Base-by-base conservation (phyloP, 2,888 invertebrate species). In the Parthenolecanium corni region DNA sequence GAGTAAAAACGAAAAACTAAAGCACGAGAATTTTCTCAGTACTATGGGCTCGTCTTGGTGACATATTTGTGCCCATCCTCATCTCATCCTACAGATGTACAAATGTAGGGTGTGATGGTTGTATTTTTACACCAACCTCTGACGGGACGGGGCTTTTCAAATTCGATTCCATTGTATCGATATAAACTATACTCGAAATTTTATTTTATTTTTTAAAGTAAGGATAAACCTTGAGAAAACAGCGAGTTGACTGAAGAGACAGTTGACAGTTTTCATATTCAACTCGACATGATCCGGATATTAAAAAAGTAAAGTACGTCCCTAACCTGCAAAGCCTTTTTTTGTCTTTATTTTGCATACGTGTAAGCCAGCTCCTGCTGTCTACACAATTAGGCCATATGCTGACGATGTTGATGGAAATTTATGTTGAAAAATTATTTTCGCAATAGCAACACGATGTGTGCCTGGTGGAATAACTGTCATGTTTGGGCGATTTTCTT, bases 281-380 rank as follows among this genome's bases (percentile, higher is more conserved):
- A 21, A 31, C 57, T 57, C 57, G 47, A 57, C 57, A 57, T 46
- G 46, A 31, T 44, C 57, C 57, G 57, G 57, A 57, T 57, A 57
- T 57, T 57, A 57, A 57, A 57, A 57, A 57, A 54, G 40, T 54
- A 52, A 25, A 21, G 18, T 42, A 54, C 54, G 51, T 20, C 6
- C 20, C 47, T 47, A 18, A 47, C 51, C n/a, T n/a, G 51, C 24
- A 14, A 12, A 6, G 23, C 24, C n/a, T 14, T 2, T 21, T 47
- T 20, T 21, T 12, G 4, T 16, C 47, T 12, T 3, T 11, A 12
- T n/a, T 47, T 12, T 20, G 21, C 47, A 21, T 31, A 31, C 9
- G 9, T 9, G 9, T 31, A 9, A 6, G 9, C 31, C 31, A 6
- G 9, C 31, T 9, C 31, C 31, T 31, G 4, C 31, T 31, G 5